phyloP scores from a whole-genome alignment of 1,140 invertebrate species.

The Ephestia elutella region DNA sequence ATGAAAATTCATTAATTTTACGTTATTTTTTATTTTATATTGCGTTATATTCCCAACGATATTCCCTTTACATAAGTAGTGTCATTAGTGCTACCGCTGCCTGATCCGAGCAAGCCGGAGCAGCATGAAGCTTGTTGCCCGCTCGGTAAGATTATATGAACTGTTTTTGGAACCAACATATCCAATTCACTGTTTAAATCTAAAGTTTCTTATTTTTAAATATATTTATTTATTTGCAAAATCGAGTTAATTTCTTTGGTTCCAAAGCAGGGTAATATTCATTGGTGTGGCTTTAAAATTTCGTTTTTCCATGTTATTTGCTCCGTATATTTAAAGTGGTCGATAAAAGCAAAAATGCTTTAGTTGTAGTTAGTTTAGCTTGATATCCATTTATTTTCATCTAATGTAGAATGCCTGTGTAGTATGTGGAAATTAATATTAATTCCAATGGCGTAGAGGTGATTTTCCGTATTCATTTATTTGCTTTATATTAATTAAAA shows the following conservation, averaged over 20 bases:
- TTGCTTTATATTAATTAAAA: slow-evolving; percentile 24
- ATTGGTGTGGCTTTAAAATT: slow-evolving; percentile 50
- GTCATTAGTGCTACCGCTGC: slow-evolving; percentile 85
- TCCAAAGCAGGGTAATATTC: slow-evolving; percentile 41
- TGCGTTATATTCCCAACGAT: slow-evolving; percentile 46
- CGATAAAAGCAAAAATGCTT: slow-evolving; percentile 31
- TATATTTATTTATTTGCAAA: slow-evolving; percentile 28
- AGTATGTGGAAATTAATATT: slow-evolving; percentile 6
- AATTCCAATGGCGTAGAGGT: slow-evolving; percentile 14
- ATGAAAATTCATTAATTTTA: slow-evolving; percentile 30
- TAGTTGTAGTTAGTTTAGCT: slow-evolving; percentile 22
- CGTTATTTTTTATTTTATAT: slow-evolving; percentile 56
- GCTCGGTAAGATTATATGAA: slow-evolving; percentile 77
- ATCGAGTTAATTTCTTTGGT: slow-evolving; percentile 20
- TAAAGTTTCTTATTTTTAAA: background rate
- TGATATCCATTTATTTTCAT: slow-evolving; percentile 18
- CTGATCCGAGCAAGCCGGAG: slow-evolving; percentile 87
- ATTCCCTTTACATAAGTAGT: slow-evolving; percentile 73
- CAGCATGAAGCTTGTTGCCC: slow-evolving; percentile 92
- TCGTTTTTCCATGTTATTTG: slow-evolving; percentile 29
- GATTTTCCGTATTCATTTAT: slow-evolving; percentile 18
- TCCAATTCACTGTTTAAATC: slow-evolving; percentile 1
- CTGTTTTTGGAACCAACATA: slow-evolving; percentile 36
- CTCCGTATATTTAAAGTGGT: slow-evolving; percentile 12
- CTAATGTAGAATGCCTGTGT: slow-evolving; percentile 27